Conservation (phyloP, 92 coral and sea anemone species). For the Porites cylindrica region DNA sequence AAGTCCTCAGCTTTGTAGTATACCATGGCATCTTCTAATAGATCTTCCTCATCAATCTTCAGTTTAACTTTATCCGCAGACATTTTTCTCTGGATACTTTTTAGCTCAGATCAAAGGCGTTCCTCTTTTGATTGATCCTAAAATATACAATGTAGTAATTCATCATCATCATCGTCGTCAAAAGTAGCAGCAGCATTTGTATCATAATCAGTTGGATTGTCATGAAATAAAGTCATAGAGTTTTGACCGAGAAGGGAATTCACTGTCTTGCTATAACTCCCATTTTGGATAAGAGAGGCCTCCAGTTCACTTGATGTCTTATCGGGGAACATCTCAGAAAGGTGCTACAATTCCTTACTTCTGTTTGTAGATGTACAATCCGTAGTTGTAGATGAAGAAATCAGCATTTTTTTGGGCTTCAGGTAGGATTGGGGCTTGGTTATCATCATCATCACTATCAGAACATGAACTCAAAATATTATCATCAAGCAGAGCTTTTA, state of each 20-base stretch:
- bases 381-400: neutral
- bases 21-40: slow-evolving; percentile 73
- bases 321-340: slow-evolving; percentile 48
- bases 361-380: slow-evolving; percentile 15
- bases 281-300: slow-evolving; percentile 36
- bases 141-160: slow-evolving; percentile 1
- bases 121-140: slow-evolving; percentile 12
- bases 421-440: slow-evolving; percentile 6
- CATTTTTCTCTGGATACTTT: slow-evolving; percentile 25
- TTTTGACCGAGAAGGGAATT: slow-evolving; percentile 30
- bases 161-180: neutral
- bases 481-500: neutral
- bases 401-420: neutral
- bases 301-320: slow-evolving; percentile 39
- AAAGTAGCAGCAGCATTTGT: neutral
- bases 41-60: slow-evolving; percentile 63
- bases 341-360: slow-evolving; percentile 34
- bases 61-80: slow-evolving; percentile 52
- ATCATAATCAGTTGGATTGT: slow-evolving; percentile 5
- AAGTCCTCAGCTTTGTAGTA: slow-evolving; percentile 57
- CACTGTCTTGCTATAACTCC: slow-evolving; percentile 38
- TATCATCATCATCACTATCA: slow-evolving; percentile 12
- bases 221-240: slow-evolving; percentile 1
- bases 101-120: slow-evolving; percentile 23
- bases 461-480: slow-evolving; percentile 3